Evolutionary conservation across 1,140 invertebrate genomes (phyloP).

Genomic region (Pteromalus puparum): DNA sequence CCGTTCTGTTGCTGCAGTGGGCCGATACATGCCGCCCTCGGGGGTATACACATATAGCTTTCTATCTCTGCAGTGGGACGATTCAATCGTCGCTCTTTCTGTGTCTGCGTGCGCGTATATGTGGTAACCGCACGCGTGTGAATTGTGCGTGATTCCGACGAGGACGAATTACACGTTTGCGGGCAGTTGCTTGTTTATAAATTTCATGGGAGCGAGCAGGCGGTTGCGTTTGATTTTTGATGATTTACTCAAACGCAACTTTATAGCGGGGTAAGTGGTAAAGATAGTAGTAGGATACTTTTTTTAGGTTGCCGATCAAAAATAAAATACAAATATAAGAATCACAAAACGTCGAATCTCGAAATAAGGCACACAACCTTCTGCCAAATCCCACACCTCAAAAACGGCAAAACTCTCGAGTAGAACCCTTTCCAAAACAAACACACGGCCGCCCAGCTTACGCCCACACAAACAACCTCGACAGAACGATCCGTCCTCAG

Average conservation of each 20-base stretch:
- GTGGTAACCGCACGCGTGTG: slow-evolving; percentile 35
- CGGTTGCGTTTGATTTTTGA: too few species aligned
- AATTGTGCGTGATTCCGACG: slow-evolving; percentile 32
- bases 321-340: too few species aligned
- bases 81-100: background rate
- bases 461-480: background rate
- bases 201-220: too few species aligned
- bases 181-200: background rate
- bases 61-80: slow-evolving; percentile 4
- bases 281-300: too few species aligned
- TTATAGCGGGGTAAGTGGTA: too few species aligned
- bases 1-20: slow-evolving; percentile 21
- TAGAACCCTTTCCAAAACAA: slow-evolving; percentile 18
- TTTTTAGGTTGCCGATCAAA: too few species aligned
- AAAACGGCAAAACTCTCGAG: background rate
- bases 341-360: too few species aligned
- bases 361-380: too few species aligned
- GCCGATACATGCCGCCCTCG: slow-evolving; percentile 54
- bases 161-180: background rate
- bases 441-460: background rate
- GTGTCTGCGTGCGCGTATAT: too few species aligned
- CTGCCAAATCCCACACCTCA: too few species aligned
- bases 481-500: background rate
- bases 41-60: slow-evolving; percentile 31
- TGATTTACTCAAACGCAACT: too few species aligned